Percentiles rank a stretch among this genome's conserved stretches.
phyloP scores from a whole-genome alignment of 2,797 vertebrate species.

The Danio jaintianensis region DNA sequence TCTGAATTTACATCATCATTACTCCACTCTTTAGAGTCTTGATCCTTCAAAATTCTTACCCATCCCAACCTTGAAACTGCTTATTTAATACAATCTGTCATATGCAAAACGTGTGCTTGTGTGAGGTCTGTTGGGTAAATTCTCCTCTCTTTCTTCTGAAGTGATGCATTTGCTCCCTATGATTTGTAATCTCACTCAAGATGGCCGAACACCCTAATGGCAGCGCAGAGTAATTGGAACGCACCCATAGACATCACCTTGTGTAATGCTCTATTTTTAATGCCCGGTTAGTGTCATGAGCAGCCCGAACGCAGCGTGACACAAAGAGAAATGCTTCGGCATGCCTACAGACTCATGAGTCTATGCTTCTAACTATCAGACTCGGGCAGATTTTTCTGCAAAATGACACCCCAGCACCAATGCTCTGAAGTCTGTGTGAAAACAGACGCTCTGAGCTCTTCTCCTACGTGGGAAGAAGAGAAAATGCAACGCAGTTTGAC shows the following conservation, averaged over 20 bases:
- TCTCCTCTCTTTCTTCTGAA: background rate
- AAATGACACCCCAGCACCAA: constrained; percentile 24
- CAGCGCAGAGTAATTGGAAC: constrained; percentile 17
- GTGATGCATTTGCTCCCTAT: background rate
- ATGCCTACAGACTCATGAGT: constrained; percentile 19
- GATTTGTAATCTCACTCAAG: background rate
- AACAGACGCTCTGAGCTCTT: constrained; percentile 40
- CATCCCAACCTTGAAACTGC: background rate
- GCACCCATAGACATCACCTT: constrained; percentile 12
- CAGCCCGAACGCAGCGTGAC: constrained; percentile 26
- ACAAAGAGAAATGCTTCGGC: constrained; percentile 34
- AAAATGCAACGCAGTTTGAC: constrained; percentile 36
- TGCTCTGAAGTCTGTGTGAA: constrained; percentile 29
- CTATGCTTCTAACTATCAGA: constrained; percentile 36
- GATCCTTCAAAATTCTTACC: too few relatives aligned
- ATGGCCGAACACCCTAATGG: background rate
- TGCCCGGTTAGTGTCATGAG: background rate
- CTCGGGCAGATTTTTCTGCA: constrained; percentile 11
- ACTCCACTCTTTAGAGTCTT: too few relatives aligned
- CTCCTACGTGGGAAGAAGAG: constrained; percentile 38
- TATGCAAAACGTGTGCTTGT: background rate
- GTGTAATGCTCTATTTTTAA: constrained; percentile 41
- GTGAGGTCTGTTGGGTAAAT: background rate
- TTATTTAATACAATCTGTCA: background rate
- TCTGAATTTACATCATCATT: too few relatives aligned